Percentiles rank a stretch among this genome's conserved stretches.
Evolutionary conservation across 2,113 vertebrate genomes (phyloP).

Genomic region (Ondatra zibethicus): DNA sequence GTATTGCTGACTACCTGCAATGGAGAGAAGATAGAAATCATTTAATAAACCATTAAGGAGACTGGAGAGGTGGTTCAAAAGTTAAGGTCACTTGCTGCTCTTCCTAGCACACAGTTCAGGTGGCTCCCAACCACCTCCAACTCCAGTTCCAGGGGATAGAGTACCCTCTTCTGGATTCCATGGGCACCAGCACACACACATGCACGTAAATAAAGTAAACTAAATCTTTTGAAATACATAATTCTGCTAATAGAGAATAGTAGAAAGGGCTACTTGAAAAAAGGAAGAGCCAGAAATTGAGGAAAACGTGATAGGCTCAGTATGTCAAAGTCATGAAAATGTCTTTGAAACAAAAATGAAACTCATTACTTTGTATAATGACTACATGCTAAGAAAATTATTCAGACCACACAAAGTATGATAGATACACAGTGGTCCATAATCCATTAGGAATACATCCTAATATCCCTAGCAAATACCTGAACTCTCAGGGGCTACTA

Average conservation of each 20-base stretch:
- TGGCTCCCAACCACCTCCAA: neutral
- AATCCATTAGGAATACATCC: neutral
- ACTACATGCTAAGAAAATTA: too few relatives aligned
- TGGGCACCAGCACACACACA: neutral
- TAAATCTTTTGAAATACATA: neutral
- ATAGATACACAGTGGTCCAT: neutral
- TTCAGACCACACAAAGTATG: neutral
- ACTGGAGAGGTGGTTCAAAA: neutral
- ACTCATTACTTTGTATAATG: neutral
- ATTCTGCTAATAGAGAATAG: neutral
- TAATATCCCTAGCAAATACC: neutral
- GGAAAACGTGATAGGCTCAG: too few relatives aligned
- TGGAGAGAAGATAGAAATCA: neutral
- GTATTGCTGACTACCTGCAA: neutral
- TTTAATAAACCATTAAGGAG: neutral
- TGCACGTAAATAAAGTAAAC: neutral
- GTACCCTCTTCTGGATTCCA: neutral
- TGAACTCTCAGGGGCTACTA: neutral
- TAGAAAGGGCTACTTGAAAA: neutral
- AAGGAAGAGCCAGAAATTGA: too few relatives aligned
- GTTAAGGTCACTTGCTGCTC: neutral
- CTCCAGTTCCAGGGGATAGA: neutral
- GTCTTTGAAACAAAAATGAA: neutral
- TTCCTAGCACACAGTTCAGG: too few relatives aligned
- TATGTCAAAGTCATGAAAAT: neutral